Conservation (phyloP, 2,113 vertebrate genomes). For the Scomber scombrus region DNA sequence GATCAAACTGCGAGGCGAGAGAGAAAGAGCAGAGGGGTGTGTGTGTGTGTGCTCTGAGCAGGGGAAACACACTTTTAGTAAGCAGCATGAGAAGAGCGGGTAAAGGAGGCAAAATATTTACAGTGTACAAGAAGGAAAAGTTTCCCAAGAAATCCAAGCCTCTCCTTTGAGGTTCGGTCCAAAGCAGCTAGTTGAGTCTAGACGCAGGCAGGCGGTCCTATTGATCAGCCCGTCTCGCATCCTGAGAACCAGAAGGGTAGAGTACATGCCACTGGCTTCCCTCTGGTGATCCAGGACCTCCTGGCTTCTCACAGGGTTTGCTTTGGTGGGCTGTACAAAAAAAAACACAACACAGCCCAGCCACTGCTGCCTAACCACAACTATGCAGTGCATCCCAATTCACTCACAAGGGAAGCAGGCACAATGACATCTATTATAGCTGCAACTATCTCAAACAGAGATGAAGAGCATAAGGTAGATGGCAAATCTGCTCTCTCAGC, state of each 20-base stretch:
- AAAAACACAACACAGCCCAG: slow-evolving; percentile 31
- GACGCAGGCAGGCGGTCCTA: slow-evolving; percentile 56
- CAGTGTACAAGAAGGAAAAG: slow-evolving; percentile 68
- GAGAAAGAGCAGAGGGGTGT: slow-evolving; percentile 18
- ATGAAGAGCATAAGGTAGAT: neutral
- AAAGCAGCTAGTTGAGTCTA: slow-evolving; percentile 65
- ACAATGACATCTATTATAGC: slow-evolving; percentile 44
- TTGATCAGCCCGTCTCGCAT: slow-evolving; percentile 57
- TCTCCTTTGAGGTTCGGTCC: slow-evolving; percentile 74
- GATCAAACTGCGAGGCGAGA: slow-evolving; percentile 65
- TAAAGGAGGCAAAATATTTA: slow-evolving; percentile 79
- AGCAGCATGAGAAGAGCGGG: slow-evolving; percentile 66
- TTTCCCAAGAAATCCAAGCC: slow-evolving; percentile 78
- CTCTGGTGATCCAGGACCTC: slow-evolving; percentile 55
- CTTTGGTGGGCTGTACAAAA: slow-evolving; percentile 57
- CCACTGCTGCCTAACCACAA: slow-evolving; percentile 53
- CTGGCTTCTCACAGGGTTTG: slow-evolving; percentile 54
- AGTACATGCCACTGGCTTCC: slow-evolving; percentile 49
- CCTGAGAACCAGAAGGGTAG: slow-evolving; percentile 63
- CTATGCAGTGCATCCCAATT: slow-evolving; percentile 43
- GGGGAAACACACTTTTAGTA: slow-evolving; percentile 57
- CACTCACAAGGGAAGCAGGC: slow-evolving; percentile 50
- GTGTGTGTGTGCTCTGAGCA: slow-evolving; percentile 27
- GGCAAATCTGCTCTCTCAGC: neutral
- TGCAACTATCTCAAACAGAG: slow-evolving; percentile 3